phyloP scores from a whole-genome alignment of 2,113 vertebrate genomes.

The Sceloporus undulatus region DNA sequence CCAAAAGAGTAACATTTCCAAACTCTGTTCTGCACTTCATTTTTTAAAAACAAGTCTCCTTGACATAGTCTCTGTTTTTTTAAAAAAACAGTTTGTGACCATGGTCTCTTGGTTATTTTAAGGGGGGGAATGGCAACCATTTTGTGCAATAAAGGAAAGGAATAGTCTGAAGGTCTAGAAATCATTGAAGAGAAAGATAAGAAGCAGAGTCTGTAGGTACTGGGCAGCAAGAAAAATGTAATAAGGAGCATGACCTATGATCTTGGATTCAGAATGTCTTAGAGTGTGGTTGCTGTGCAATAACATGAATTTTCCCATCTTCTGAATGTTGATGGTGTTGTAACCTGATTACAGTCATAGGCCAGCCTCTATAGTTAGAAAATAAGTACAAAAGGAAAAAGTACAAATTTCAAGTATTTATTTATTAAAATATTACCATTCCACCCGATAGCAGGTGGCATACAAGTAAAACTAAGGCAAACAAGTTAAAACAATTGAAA shows the following conservation, averaged over 20 bases:
- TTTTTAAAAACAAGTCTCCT: too few relatives aligned
- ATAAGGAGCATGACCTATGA: neutral
- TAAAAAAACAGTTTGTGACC: too few relatives aligned
- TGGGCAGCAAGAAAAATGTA: neutral
- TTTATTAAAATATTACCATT: too few relatives aligned
- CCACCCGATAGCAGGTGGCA: too few relatives aligned
- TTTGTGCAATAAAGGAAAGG: neutral
- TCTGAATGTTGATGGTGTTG: slow-evolving; percentile 1
- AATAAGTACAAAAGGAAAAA: too few relatives aligned
- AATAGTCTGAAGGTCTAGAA: neutral
- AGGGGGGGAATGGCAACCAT: neutral
- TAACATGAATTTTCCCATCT: slow-evolving; percentile 44
- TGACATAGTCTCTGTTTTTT: too few relatives aligned
- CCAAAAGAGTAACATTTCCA: neutral
- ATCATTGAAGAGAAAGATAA: neutral
- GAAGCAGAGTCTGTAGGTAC: neutral
- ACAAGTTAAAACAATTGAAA: too few relatives aligned
- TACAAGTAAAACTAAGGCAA: too few relatives aligned
- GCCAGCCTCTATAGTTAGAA: too few relatives aligned
- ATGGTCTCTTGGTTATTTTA: neutral
- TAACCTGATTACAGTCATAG: too few relatives aligned
- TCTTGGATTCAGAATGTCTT: neutral
- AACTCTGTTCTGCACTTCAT: neutral
- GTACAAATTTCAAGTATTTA: too few relatives aligned
- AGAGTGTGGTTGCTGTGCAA: slow-evolving; percentile 28